These are phyloP conservation scores for Apostichopus leukothele DNA, from an alignment of 53 echinoderm and acorn worm genomes.

Conservation along the genomic window DNA sequence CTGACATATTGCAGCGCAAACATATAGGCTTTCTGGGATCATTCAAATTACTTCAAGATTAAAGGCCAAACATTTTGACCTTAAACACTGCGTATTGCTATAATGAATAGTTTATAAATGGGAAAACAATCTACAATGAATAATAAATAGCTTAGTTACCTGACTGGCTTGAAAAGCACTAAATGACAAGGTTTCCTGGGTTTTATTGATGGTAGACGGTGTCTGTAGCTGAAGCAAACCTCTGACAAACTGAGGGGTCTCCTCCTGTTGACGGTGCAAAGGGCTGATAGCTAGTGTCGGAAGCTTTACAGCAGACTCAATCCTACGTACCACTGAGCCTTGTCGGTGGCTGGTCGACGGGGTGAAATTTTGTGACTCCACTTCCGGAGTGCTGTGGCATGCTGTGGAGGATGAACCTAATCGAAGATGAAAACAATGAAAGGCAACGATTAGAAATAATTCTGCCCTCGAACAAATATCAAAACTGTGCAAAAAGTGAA, in stretches of 20 bases:
- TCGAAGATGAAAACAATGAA: too few relatives aligned
- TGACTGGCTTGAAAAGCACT: conserved; percentile 10
- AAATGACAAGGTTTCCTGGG: conserved; percentile 14
- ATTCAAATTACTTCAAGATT: too few relatives aligned
- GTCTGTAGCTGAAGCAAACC: conserved; percentile 18
- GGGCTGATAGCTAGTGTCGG: conserved; percentile 16
- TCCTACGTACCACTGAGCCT: background rate
- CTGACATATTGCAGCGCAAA: too few relatives aligned
- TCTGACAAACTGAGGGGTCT: conserved; percentile 26
- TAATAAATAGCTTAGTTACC: background rate
- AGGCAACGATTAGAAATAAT: too few relatives aligned
- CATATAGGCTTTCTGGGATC: too few relatives aligned
- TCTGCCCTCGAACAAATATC: too few relatives aligned
- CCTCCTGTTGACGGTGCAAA: background rate
- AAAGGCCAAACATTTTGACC: too few relatives aligned
- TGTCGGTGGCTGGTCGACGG: background rate
- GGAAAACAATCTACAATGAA: too few relatives aligned
- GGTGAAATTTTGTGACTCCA: conserved; percentile 19
- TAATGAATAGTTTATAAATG: too few relatives aligned
- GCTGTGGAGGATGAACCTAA: background rate
- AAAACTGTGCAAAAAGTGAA: too few relatives aligned
- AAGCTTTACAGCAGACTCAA: background rate
- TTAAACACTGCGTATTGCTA: too few relatives aligned
- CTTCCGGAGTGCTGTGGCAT: conserved; percentile 24
- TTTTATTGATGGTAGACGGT: conserved; percentile 14